Base-by-base conservation (phyloP, 2,797 vertebrate species). In the Novumbra hubbsi region DNA sequence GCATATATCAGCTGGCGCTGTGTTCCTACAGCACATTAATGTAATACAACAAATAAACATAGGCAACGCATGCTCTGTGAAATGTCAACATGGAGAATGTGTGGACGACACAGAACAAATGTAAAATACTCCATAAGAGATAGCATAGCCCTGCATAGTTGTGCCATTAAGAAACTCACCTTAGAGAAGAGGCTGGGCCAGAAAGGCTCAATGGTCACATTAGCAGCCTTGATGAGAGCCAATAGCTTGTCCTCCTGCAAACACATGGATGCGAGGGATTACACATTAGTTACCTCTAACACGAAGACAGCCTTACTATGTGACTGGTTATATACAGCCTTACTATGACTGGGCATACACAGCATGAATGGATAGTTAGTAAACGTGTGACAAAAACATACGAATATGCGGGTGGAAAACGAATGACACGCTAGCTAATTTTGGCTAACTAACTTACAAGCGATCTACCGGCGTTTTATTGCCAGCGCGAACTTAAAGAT, bases 141-240 rank as follows among this genome's bases (percentile, higher is more conserved):
- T 30, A 6, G 6, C 30, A 63, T 63, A 63, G 5, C 60, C 27
- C 52, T 21, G 52, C 21, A 27, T 9, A 24, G 55, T 60, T 11
- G 12, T 24, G 55, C 9, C 2, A 12, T 24, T 11, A 60, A 19
- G 63, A 28, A 3, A 57, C 91, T 85, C 82, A 99, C 97, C 96
- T 99, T 99, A 30, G 98, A 96, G 52, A 98, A 99, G 7, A 99
- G 94, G 67, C 96, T 95, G 15, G 97, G 97, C 98, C 97, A 99
- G 90, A 99, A 99, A 0, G 98, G 98, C 80, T 99, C 98, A 68
- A 99, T 96, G 0, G 91, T 94, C 76, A 98, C 97, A 52, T 95
- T 94, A 0, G 98, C 98, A 21, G 97, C 96, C 88, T 99, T 99
- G 86, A 99, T 98, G 75, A 99, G 94, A 0, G 98, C 96, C 65